Conservation (phyloP, 2,888 invertebrate species). For the Watsonalla binaria region DNA sequence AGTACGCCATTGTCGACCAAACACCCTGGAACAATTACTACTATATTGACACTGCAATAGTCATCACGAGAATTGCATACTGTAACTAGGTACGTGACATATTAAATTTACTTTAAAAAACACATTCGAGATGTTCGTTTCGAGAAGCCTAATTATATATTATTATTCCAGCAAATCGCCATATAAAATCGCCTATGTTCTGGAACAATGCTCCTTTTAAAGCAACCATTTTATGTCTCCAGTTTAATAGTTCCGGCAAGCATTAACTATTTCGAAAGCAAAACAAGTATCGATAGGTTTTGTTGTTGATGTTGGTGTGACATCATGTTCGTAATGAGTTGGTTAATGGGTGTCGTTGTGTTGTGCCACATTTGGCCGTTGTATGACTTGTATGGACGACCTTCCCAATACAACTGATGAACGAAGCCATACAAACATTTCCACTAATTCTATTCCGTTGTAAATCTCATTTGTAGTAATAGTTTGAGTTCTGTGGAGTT, state of each 20-base stretch:
- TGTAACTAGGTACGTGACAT: background rate
- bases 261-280: background rate
- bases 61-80: too few relatives aligned
- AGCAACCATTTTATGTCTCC: too few relatives aligned
- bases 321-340: slow-evolving; percentile 26
- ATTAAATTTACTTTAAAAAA: too few relatives aligned
- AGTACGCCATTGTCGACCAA: slow-evolving; percentile 59
- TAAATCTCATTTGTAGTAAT: too few relatives aligned
- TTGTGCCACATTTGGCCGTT: slow-evolving; percentile 12
- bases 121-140: too few relatives aligned
- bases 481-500: too few relatives aligned
- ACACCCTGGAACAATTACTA: slow-evolving; percentile 33
- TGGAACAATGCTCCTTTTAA: background rate
- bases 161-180: too few relatives aligned
- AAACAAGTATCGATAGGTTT: background rate
- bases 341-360: slow-evolving; percentile 21
- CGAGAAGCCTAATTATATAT: too few relatives aligned
- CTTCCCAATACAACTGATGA: slow-evolving; percentile 6
- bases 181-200: background rate
- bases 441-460: slow-evolving; percentile 2
- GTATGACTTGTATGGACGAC: slow-evolving; percentile 4
- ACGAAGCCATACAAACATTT: background rate
- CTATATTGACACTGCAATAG: too few relatives aligned
- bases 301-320: slow-evolving; percentile 23
- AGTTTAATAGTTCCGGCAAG: too few relatives aligned